Evolutionary conservation across 2,113 vertebrate genomes (phyloP), one percentile per base, ranked within the genome.

Genomic region (Sitta europaea): DNA sequence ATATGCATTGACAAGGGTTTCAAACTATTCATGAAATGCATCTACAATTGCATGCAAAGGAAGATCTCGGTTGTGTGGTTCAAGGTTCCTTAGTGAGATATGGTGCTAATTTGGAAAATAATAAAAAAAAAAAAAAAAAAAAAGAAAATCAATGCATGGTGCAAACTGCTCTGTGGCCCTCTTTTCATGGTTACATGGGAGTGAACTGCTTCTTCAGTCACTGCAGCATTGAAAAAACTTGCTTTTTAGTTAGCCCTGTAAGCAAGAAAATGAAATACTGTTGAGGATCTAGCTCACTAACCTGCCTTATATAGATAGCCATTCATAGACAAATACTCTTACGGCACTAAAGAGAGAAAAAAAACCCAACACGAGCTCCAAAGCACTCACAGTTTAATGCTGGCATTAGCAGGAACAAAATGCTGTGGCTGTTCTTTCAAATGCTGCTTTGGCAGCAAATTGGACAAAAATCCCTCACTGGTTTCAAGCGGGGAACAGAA

Each of bases 231-330:
- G 98, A 99, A 99, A 99, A 99, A 99, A 98, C 99, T 98, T 98
- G 96, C 98, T 98, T 98, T 99, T 99, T 99, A 99, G 99, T 99
- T 99, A 99, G 99, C 99, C 99, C 99, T 99, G 99, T 98, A 99
- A 99, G 99, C 98, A 99, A 99, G 98, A 99, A 99, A 98, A 99
- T 77, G 99, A 99, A 98, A 99, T 95, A 98, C 99, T 97, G 98
- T 99, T 99, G 98, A 99, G 98, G 98, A 98, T 87, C 98, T 98
- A 98, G 97, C 98, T 98, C 96, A 73, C 99, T 99, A 98, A 96
- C 98, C 99, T 98, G 94, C 96, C 99, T 98, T 97, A 97, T 88
- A 98, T 96, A 99, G 97, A 97, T 38, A 97, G 94, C 97, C 96
- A 96, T 85, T 97, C 85, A 97, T 58, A 97, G 96, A 98, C 97